Evolutionary conservation across 2,113 vertebrate genomes (phyloP).

Genomic region (Hydrochoerus hydrochaeris): DNA sequence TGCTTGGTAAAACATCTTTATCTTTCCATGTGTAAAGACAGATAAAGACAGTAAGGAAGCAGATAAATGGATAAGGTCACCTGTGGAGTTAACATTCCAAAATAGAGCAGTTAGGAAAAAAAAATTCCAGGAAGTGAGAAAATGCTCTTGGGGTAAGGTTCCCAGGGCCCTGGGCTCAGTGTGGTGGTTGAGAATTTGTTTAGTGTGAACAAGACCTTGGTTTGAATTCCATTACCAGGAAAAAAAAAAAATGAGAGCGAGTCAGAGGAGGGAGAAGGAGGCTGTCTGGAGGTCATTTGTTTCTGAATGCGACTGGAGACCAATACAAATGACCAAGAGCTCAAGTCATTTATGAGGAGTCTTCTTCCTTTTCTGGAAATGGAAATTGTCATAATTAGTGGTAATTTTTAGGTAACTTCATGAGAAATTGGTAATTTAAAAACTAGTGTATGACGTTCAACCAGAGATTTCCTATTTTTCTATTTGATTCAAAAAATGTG

Average conservation of each 20-base stretch:
- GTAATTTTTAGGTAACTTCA: background rate
- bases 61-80: background rate
- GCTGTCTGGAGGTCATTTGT: background rate
- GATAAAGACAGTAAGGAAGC: background rate
- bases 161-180: background rate
- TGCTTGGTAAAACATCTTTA: background rate
- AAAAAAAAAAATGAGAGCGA: background rate
- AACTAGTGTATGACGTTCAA: background rate
- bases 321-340: background rate
- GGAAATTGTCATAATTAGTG: background rate
- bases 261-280: background rate
- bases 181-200: background rate
- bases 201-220: background rate
- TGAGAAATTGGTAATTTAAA: background rate
- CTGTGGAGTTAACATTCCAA: background rate
- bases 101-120: background rate
- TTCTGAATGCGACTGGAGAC: background rate
- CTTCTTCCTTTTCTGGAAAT: background rate
- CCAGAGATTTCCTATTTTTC: background rate
- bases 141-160: background rate
- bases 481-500: background rate
- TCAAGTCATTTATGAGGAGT: constrained; percentile 7
- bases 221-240: too few relatives aligned
- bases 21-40: background rate
- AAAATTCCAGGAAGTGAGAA: background rate